Evolutionary conservation across 1,140 invertebrate genomes (phyloP).

Genomic region (Leptopilina clavipes): DNA sequence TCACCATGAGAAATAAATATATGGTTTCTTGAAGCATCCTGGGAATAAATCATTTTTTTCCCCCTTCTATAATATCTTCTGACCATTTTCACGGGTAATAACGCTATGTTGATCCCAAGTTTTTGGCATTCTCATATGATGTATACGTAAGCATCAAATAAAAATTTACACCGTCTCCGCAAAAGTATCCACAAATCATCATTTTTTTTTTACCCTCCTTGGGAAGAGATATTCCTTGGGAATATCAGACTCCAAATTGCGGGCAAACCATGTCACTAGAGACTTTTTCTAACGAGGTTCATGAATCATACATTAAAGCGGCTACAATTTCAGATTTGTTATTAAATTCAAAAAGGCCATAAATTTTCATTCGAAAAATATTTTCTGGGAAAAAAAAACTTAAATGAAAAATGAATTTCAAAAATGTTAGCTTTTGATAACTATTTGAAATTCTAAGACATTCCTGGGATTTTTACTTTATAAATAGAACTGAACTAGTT

Average conservation of each 20-base stretch:
- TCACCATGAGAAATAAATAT: no score
- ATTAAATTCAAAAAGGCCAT: neutral
- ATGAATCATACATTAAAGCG: conserved; percentile 8
- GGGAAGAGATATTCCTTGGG: neutral
- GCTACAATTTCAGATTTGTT: conserved; percentile 20
- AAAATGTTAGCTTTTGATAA: no score
- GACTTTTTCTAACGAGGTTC: conserved; percentile 26
- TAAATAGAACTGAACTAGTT: no score
- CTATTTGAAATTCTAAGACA: no score
- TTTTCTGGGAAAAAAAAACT: neutral
- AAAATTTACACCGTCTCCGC: neutral
- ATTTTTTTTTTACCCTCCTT: neutral
- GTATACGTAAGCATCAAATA: conserved; percentile 14
- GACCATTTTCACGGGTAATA: neutral
- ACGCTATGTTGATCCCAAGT: neutral
- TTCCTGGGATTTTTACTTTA: no score
- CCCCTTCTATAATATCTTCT: neutral
- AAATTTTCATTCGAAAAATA: neutral
- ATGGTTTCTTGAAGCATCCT: neutral
- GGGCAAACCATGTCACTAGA: conserved; percentile 5
- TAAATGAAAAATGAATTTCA: neutral
- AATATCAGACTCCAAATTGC: conserved; percentile 11
- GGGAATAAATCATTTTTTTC: neutral
- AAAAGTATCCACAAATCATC: conserved; percentile 29
- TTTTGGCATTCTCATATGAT: conserved; percentile 8